phyloP scores from a whole-genome alignment of 2,888 invertebrate species.

The Nomada ruficornis region DNA sequence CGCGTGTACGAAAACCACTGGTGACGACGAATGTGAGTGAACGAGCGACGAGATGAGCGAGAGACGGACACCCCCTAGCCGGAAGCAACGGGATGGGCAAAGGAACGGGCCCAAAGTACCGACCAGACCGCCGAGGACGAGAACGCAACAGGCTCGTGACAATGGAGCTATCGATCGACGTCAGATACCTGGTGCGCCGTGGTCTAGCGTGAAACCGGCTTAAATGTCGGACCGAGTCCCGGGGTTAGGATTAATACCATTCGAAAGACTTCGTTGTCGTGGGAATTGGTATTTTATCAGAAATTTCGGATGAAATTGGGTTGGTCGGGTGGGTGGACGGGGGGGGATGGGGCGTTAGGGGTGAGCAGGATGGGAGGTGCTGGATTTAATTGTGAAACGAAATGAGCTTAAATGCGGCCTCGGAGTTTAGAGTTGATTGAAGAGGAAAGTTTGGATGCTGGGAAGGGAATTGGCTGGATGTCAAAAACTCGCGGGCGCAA shows the following conservation, averaged over 20 bases:
- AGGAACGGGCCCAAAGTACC: slow-evolving; percentile 62
- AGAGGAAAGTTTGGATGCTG: neutral
- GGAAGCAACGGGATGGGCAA: slow-evolving; percentile 66
- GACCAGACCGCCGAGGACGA: slow-evolving; percentile 69
- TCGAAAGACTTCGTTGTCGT: slow-evolving; percentile 12
- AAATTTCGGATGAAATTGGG: neutral
- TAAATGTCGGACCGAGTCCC: slow-evolving; percentile 5
- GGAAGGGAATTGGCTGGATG: slow-evolving; percentile 23
- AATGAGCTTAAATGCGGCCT: neutral
- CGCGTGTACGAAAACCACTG: no score
- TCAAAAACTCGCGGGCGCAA: slow-evolving; percentile 20
- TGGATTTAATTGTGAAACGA: slow-evolving; percentile 4
- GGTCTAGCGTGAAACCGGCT: slow-evolving; percentile 25
- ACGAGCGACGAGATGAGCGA: slow-evolving; percentile 73
- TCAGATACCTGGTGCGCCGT: slow-evolving; percentile 57
- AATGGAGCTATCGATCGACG: slow-evolving; percentile 65
- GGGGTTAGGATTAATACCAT: slow-evolving; percentile 12
- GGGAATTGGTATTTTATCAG: neutral
- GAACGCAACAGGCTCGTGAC: slow-evolving; percentile 54
- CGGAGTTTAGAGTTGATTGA: neutral
- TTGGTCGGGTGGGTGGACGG: no score
- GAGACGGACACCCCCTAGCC: slow-evolving; percentile 61
- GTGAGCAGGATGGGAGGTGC: neutral
- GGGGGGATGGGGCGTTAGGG: neutral
- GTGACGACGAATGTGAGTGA: slow-evolving; percentile 58